Evolutionary conservation across 2,113 vertebrate species (phyloP).

Genomic region (Eulacestoma nigropectus): DNA sequence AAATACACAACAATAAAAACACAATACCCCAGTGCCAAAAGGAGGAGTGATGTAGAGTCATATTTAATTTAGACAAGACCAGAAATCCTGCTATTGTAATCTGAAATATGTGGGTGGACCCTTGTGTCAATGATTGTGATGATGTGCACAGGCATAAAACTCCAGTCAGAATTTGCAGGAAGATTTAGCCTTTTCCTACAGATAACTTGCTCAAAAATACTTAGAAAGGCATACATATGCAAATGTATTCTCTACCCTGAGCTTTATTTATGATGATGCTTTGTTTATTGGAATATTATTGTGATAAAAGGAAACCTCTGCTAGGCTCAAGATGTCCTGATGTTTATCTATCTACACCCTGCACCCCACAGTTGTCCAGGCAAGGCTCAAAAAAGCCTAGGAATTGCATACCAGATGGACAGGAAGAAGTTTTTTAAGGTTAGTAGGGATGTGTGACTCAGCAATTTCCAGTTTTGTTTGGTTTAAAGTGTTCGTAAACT

Average conservation of each 20-base stretch:
- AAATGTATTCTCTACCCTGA: not conserved
- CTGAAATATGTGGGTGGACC: not conserved
- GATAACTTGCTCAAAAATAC: not conserved
- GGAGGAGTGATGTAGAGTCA: not conserved
- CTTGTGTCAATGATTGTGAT: not conserved
- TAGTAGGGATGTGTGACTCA: not conserved
- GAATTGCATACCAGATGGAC: not conserved
- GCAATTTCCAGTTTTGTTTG: not conserved
- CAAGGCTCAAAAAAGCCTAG: not conserved
- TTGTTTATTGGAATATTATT: not conserved
- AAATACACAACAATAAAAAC: not conserved
- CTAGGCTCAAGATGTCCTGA: not conserved
- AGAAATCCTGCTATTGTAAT: not conserved
- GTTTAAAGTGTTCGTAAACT: not conserved
- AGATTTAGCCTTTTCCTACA: not conserved
- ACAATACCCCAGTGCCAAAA: not conserved
- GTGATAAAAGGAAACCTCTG: not conserved
- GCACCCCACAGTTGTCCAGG: not conserved
- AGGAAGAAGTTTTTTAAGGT: not conserved
- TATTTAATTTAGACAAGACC: not conserved
- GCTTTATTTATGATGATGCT: not conserved
- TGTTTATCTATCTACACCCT: fast-evolving
- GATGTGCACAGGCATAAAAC: not conserved
- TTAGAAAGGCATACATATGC: fast-evolving
- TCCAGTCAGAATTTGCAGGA: not conserved